phyloP scores from a whole-genome alignment of 2,888 invertebrate species.

The Ectemnius continuus region DNA sequence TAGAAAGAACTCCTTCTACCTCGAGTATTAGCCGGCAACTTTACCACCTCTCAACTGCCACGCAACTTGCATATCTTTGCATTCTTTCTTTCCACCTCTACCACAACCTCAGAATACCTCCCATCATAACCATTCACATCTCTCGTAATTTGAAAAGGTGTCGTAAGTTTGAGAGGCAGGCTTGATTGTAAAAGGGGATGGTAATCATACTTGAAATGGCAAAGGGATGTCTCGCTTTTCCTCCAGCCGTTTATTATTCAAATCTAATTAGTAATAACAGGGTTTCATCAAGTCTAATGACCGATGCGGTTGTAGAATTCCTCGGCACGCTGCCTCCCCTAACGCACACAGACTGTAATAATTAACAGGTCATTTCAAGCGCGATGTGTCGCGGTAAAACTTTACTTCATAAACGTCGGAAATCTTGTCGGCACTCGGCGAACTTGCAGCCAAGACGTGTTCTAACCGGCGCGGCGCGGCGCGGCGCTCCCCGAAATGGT shows the following conservation, averaged over 20 bases:
- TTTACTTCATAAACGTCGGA: constrained; percentile 23
- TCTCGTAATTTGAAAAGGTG: too few relatives aligned
- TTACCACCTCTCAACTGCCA: not conserved
- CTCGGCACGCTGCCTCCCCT: too few relatives aligned
- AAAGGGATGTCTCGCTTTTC: too few relatives aligned
- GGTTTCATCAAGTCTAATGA: constrained; percentile 9
- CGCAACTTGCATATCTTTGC: constrained; percentile 3
- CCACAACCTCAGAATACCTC: too few relatives aligned
- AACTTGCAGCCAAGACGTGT: constrained; percentile 20
- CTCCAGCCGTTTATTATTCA: constrained; percentile 25
- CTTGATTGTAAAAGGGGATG: too few relatives aligned
- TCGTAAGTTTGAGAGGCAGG: too few relatives aligned
- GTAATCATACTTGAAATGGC: too few relatives aligned
- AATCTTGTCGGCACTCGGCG: constrained; percentile 33
- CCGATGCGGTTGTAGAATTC: not conserved
- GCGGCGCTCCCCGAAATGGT: constrained; percentile 17
- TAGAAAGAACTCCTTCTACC: not conserved
- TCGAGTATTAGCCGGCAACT: not conserved
- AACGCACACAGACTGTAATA: constrained; percentile 10
- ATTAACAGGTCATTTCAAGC: constrained; percentile 15
- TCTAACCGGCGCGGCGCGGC: too few relatives aligned
- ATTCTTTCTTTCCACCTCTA: not conserved
- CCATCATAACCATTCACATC: too few relatives aligned
- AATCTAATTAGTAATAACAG: constrained; percentile 28
- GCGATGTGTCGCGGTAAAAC: constrained; percentile 17